Base-by-base conservation (phyloP, 53 echinoderm and acorn worm genomes). In the Apostichopus leukothele region DNA sequence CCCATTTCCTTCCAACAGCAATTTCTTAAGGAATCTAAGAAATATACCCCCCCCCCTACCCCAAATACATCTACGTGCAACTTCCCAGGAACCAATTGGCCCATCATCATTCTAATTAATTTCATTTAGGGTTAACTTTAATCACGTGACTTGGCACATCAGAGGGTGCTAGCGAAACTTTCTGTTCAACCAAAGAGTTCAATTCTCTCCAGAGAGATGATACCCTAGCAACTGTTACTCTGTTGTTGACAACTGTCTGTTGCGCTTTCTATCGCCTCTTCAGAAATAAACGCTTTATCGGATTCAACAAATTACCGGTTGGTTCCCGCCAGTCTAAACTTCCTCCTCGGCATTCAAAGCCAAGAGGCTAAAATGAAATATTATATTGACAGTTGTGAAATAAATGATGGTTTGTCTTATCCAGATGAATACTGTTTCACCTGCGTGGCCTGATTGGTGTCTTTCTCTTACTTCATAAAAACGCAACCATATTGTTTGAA, bases 181-280 rank as follows among this genome's bases (percentile, higher is more conserved):
- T 18, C 6, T 71, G 13, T 71, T 71, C 20, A 6, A 18, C 63
- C 4, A 16, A 53, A 81, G 81, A 55, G 25, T 22, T 55, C 22
- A 55, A 81, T 60, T 81, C 81, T 51, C 81, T 39, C 20, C n/a
- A 10, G 81, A 57, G 55, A 81, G 55, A 8, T 25, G 59, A 81
- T 81, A 81, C 81, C 39, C 14, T 81, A 51, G 81, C 81, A 81
- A 81, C 81, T 54, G 9, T 6, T 10, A 11, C 20, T 59, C 4
- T 81, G 81, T 81, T 81, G 81, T 81, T 81, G 18, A 57, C 57
- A 81, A 81, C 81, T 81, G 81, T 81, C 81, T 54, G 18, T 25
- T 18, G 81, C 54, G 5, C 81, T 81, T 81, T n/a, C 81, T 54
- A 55, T 81, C 54, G 18, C 57, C 81, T 21, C 81, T 81, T 81